Evolutionary conservation across 2,113 vertebrate species (phyloP), one percentile per base, ranked within the genome.

Genomic region (Syngnathus typhle): DNA sequence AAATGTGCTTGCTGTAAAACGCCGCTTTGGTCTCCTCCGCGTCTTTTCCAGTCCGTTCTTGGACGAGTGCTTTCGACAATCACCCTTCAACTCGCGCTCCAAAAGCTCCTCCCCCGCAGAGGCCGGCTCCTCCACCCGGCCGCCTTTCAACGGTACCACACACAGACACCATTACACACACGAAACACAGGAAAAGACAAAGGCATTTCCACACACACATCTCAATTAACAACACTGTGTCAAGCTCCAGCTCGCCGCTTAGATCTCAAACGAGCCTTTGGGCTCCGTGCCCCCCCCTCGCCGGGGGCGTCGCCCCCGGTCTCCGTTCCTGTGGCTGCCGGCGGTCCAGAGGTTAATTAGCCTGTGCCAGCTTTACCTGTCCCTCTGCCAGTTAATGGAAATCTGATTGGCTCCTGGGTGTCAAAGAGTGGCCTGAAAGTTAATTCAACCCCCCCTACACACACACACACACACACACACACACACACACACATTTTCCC

Each of bases 61-160:
- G 92, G 96, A 98, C 83, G 96, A 98, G 78, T 92, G 92, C 63
- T 98, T 96, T 93, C 95, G 96, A 98, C 96, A 98, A 98, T 98
- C 96, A 92, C 94, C 95, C 19, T 96, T 96, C 89, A 94, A 93
- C 92, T 93, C 92, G 80, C 93, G 90, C 86, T 93, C 95, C 84
- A 98, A 96, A 93, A 96, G 96, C 84, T 91, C 94, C 77, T 92
- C 94, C 81, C 91, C 95, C 70, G 90, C 82, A 60, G 95, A 96
- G 79, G 86, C 92, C 78, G 64, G 89, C 83, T 92, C 92, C 64
- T 96, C 94, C 18, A 92, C 92, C 89, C 92, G 93, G 85, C 87
- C 87, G 0, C 49, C 90, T 36, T 87, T 91, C 71, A 88, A 93
- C 85, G 96, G 97, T 99, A 91, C 41, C 39, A 39, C 39, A 39